These are phyloP conservation scores for Etia nguti DNA, from an alignment of 2,113 vertebrate species.

Conservation along the genomic window DNA sequence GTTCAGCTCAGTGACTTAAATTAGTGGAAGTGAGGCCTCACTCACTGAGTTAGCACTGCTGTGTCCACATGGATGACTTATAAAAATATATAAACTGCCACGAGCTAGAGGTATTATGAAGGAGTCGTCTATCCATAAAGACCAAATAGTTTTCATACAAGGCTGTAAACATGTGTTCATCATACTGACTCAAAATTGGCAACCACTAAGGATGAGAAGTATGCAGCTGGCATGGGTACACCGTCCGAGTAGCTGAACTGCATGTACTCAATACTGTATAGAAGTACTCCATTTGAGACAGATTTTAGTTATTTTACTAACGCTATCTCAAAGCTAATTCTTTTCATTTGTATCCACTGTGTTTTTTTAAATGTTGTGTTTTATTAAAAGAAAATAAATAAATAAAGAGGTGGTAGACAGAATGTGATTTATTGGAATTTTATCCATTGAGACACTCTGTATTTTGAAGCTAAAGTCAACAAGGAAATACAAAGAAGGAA, in stretches of 20 bases:
- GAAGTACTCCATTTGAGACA: background rate
- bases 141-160: background rate
- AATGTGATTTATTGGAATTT: background rate
- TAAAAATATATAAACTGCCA: too few species aligned
- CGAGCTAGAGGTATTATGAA: background rate
- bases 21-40: background rate
- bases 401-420: background rate
- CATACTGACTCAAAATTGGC: background rate
- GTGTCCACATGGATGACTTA: background rate
- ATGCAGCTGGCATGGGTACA: background rate
- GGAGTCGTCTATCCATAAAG: background rate
- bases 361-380: background rate
- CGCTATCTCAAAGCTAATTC: background rate
- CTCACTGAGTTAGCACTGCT: background rate
- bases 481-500: background rate
- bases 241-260: background rate
- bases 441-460: background rate
- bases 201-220: background rate
- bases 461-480: background rate
- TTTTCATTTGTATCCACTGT: background rate
- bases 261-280: background rate
- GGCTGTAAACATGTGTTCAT: background rate
- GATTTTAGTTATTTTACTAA: background rate
- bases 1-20: background rate
- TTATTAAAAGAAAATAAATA: background rate